phyloP scores from a whole-genome alignment of 64 coral and sea anemone species.

The Stichodactyla helianthus region DNA sequence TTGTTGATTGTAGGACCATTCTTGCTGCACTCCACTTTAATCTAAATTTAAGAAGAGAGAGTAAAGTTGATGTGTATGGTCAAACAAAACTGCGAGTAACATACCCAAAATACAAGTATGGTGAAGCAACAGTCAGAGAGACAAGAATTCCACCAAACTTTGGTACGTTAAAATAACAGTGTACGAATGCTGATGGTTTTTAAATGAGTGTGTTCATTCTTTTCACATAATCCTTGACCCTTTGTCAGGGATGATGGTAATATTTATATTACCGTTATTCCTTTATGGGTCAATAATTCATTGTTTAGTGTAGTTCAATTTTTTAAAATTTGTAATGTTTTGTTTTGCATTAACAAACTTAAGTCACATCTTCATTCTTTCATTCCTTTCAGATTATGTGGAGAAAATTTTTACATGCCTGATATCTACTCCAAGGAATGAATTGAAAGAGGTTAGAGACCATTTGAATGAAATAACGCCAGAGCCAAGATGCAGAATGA shows the following conservation, averaged over 20 bases:
- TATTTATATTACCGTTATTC: no score
- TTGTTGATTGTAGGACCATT: background rate
- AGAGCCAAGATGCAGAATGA: background rate
- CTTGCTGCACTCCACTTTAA: conserved; percentile 17
- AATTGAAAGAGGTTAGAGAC: background rate
- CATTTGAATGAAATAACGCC: background rate
- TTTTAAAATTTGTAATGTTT: no score
- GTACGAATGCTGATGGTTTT: no score
- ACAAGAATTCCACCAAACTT: background rate
- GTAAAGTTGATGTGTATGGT: background rate
- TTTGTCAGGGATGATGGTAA: no score
- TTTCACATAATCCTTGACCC: no score
- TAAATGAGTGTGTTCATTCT: no score
- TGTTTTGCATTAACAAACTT: no score
- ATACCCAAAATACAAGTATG: conserved; percentile 31
- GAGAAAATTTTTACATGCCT: background rate
- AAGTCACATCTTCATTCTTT: no score
- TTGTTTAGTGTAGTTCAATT: no score
- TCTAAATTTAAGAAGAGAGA: conserved; percentile 16
- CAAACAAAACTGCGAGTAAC: background rate
- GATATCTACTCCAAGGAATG: background rate
- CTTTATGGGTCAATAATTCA: no score
- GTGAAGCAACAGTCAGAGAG: conserved; percentile 20
- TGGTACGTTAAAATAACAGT: conserved; percentile 7
- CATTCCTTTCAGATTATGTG: background rate